Evolutionary conservation across 2,888 invertebrate species (phyloP), one percentile per base, ranked within the genome.

Genomic region (Aproaerema taeniolella): DNA sequence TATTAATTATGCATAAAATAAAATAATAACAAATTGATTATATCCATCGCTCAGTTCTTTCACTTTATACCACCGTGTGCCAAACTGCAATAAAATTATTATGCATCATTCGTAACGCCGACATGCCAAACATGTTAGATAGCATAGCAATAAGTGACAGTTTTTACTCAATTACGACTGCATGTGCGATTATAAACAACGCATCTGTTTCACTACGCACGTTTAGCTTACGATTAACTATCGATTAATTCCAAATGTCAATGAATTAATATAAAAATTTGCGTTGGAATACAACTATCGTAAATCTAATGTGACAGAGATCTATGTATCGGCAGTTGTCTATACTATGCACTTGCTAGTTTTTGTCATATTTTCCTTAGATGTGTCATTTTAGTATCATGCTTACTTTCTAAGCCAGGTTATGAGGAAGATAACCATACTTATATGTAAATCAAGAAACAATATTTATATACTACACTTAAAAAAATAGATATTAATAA

Each of bases 51-150:
- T n/a, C n/a, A n/a, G n/a, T n/a, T 32, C 49, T 50, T 13, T 9
- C 45, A 5, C 26, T 42, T 53, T 57, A 38, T 14, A 32, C 52
- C 56, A 16, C 16, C 1, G n/a, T 5, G 5, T 6, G 2, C 5
- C 2, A 29, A 53, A 44, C 45, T 42, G 42, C 55, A 33, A 30
- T 30, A 30, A 29, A 49, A 61, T 65, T 58, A 59, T 51, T 48
- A 66, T 61, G 61, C 65, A 57, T 55, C 47, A 48, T 58, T 49
- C 52, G 52, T 29, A 28, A 24, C 31, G 47, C 39, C 38, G 43
- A 42, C 41, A 51, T 52, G 47, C 58, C 53, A 53, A 54, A 49
- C 53, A 51, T 49, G 56, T 58, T 58, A 53, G 45, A 42, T 47
- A 47, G 48, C 57, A 41, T 46, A 49, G 55, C 57, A 58, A 52